Conservation (phyloP, 2,888 invertebrate species). For the Nebria brevicollis region DNA sequence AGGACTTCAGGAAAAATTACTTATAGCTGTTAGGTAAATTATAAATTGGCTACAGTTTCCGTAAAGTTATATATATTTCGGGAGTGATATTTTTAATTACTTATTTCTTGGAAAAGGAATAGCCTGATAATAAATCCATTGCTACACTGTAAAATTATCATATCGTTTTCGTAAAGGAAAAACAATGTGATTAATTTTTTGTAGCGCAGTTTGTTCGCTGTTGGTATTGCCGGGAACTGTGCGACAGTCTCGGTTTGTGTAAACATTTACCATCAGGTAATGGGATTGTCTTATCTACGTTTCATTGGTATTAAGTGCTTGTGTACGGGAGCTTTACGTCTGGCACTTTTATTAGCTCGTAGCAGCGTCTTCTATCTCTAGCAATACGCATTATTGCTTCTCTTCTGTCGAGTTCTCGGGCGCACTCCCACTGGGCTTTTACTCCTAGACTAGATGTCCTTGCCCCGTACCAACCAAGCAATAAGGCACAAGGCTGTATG, state of each 20-base stretch:
- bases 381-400: constrained; percentile 47
- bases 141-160: background rate
- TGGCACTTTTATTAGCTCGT: constrained; percentile 61
- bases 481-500: constrained; percentile 12
- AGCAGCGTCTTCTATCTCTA: constrained; percentile 28
- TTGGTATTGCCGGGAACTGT: constrained; percentile 10
- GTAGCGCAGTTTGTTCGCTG: background rate
- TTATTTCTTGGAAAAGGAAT: background rate
- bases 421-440: background rate
- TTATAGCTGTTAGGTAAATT: too few relatives aligned
- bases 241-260: constrained; percentile 48
- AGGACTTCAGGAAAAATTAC: too few relatives aligned
- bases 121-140: background rate
- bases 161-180: background rate
- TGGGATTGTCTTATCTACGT: constrained; percentile 63
- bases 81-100: background rate
- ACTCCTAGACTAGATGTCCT: constrained; percentile 3
- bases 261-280: constrained; percentile 56
- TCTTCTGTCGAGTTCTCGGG: background rate
- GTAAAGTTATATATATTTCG: too few relatives aligned
- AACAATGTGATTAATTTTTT: background rate
- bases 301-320: constrained; percentile 63
- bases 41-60: too few relatives aligned
- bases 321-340: constrained; percentile 51
- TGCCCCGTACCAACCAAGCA: background rate